These are phyloP conservation scores for Pantherophis guttatus DNA, from an alignment of 2,113 vertebrate genomes.

Conservation along the genomic window DNA sequence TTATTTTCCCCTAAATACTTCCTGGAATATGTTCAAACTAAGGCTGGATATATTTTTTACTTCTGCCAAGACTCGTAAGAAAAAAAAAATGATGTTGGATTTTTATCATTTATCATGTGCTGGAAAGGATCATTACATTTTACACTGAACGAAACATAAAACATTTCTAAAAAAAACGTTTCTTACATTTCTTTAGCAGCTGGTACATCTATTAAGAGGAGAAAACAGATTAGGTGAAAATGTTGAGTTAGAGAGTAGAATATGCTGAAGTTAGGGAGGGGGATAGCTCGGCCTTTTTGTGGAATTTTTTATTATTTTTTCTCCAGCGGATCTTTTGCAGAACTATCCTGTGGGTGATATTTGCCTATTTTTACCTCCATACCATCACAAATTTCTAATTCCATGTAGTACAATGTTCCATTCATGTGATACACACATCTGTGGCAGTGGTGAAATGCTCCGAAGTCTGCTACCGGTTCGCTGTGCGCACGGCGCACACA, in stretches of 20 bases:
- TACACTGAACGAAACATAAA: constrained; percentile 4
- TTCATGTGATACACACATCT: not conserved
- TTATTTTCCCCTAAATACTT: not conserved
- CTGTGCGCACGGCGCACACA: too few species aligned
- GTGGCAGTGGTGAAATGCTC: not conserved
- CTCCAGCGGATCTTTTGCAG: not conserved
- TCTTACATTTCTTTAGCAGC: not conserved
- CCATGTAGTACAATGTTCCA: not conserved
- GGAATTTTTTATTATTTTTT: not conserved
- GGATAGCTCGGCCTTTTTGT: not conserved
- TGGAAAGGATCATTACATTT: constrained; percentile 9
- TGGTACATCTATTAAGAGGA: not conserved
- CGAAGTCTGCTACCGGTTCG: too few species aligned
- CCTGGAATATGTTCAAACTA: not conserved
- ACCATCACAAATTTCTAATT: not conserved
- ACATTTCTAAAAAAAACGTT: too few species aligned
- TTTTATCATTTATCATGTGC: not conserved
- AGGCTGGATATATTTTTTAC: not conserved
- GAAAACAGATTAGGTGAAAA: not conserved
- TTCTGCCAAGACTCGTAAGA: not conserved
- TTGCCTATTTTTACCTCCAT: not conserved
- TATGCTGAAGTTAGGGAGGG: not conserved
- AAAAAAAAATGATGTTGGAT: not conserved
- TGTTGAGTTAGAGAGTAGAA: not conserved
- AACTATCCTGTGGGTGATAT: not conserved